A percentile compares a stretch with the other conserved stretches of the same genome.
Conservation (phyloP, 2,888 invertebrate species). For the Stenurella melanura region DNA sequence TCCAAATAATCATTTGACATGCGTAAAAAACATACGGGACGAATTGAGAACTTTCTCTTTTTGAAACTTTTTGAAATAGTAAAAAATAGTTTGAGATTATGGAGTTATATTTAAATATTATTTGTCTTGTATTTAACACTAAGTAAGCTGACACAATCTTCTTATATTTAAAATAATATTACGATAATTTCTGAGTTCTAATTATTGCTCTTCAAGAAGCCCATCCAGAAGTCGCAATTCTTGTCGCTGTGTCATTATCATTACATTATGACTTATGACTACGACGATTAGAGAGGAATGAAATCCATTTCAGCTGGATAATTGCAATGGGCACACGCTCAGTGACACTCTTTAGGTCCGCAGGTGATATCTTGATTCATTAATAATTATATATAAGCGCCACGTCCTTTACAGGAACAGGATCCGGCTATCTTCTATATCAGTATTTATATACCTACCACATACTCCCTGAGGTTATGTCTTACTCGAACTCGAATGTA, state of each 20-base stretch:
- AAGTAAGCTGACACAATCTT: neutral
- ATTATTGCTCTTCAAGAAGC: neutral
- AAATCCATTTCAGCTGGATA: slow-evolving; percentile 48
- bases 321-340: slow-evolving; percentile 42
- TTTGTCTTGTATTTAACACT: no score
- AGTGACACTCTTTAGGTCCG: slow-evolving; percentile 39
- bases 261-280: slow-evolving; percentile 41
- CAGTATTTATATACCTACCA: slow-evolving; percentile 13
- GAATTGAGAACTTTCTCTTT: no score
- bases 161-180: neutral
- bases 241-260: slow-evolving; percentile 46
- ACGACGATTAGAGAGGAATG: slow-evolving; percentile 44
- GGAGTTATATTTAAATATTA: no score
- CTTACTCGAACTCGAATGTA: slow-evolving; percentile 17
- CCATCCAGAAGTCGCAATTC: neutral
- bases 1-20: no score
- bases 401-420: slow-evolving; percentile 35
- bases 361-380: slow-evolving; percentile 45
- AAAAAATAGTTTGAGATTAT: no score
- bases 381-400: slow-evolving; percentile 42
- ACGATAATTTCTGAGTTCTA: neutral
- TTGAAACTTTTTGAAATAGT: no score
- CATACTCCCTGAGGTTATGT: slow-evolving; percentile 5
- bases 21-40: no score
- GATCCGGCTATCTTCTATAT: slow-evolving; percentile 24